A percentile compares a stretch with the other conserved stretches of the same genome.
Evolutionary conservation across 1,140 invertebrate genomes (phyloP).

Genomic region (Drosophila arawakana): DNA sequence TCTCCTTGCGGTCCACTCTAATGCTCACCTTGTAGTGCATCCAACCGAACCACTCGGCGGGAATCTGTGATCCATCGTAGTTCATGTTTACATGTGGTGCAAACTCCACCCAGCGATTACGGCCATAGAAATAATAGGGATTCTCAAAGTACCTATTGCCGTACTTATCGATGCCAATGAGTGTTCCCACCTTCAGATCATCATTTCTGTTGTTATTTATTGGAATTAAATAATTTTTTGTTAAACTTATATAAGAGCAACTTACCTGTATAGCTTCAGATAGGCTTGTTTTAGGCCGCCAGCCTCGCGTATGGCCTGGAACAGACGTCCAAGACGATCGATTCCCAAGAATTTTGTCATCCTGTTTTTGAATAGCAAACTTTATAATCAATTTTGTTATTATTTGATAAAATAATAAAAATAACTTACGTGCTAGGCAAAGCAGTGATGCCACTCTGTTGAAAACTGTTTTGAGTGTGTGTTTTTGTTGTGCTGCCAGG

Average conservation of each 20-base stretch:
- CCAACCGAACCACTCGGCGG: conserved; percentile 96
- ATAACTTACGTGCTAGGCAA: conserved; percentile 67
- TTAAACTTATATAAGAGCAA: conserved; percentile 83
- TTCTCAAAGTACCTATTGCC: conserved; percentile 99
- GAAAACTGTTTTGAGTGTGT: not conserved
- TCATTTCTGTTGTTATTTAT: conserved; percentile 88
- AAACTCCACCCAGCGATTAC: conserved; percentile 98
- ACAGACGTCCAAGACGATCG: conserved; percentile 89
- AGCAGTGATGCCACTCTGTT: conserved; percentile 54
- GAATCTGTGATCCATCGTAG: conserved; percentile 97
- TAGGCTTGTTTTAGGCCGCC: conserved; percentile 90
- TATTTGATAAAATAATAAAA: conserved; percentile 24
- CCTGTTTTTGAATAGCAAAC: conserved; percentile 7
- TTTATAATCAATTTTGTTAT: conserved; percentile 17
- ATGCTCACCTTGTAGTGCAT: conserved; percentile 89
- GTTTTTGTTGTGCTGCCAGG: conserved; percentile 10
- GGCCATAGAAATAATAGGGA: conserved; percentile 93
- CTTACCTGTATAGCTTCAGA: conserved; percentile 91
- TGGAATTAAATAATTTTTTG: conserved; percentile 20
- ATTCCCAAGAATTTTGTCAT: conserved; percentile 89
- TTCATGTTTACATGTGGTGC: conserved; percentile 89
- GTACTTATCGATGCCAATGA: conserved; percentile 97
- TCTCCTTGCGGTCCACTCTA: too few species aligned
- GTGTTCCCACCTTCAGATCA: conserved; percentile 92
- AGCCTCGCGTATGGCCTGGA: conserved; percentile 89